These are phyloP conservation scores for Sarcophaga variegata DNA, from an alignment of 2,888 invertebrate species.

Conservation along the genomic window DNA sequence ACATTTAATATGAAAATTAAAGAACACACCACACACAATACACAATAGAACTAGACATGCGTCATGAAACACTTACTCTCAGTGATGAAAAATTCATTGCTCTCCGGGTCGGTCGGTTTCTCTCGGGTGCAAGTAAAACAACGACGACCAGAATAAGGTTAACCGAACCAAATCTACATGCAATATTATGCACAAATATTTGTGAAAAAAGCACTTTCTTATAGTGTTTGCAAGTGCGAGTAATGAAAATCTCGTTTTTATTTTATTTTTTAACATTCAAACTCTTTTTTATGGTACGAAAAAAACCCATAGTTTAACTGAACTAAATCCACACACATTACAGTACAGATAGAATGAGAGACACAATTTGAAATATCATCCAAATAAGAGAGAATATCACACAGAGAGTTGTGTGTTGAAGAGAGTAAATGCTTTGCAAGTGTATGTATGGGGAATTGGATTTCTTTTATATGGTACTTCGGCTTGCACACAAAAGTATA, in stretches of 20 bases:
- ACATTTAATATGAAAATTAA: background rate
- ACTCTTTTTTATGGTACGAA: too few species aligned
- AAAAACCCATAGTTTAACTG: too few species aligned
- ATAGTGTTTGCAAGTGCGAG: too few species aligned
- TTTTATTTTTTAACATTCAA: too few species aligned
- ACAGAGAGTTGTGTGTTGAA: background rate
- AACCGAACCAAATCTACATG: too few species aligned
- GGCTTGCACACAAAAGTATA: conserved; percentile 23
- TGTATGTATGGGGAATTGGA: conserved; percentile 21
- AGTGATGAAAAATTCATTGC: background rate
- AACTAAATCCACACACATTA: background rate
- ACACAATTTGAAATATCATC: background rate
- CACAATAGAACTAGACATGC: conserved; percentile 1
- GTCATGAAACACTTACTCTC: conserved; percentile 19
- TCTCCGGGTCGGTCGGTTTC: background rate
- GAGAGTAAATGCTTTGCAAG: background rate
- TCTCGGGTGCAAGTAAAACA: background rate
- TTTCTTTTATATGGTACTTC: conserved; percentile 10
- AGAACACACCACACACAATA: background rate
- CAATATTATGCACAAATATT: too few species aligned
- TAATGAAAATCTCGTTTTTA: too few species aligned
- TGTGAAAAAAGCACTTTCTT: too few species aligned
- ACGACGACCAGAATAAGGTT: too few species aligned
- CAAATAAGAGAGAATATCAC: background rate
- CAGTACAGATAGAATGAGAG: conserved; percentile 20